Evolutionary conservation across 2,797 vertebrate genomes (phyloP), one percentile per base, ranked within the genome.

Genomic region (Echeneis naucrates): DNA sequence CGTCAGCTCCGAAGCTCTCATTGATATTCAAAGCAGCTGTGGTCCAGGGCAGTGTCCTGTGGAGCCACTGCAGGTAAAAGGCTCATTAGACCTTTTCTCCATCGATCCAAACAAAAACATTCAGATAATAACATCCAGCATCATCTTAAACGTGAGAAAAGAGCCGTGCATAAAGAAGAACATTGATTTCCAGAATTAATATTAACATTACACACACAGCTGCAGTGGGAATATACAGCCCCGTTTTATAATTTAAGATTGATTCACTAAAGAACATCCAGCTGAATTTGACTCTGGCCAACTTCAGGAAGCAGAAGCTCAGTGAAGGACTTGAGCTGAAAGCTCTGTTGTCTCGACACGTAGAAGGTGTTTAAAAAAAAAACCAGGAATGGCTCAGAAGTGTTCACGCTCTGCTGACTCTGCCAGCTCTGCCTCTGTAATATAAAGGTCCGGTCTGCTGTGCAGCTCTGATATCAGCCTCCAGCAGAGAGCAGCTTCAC

Each of bases 401-500:
- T 6, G 14, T 14, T 37, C 35, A 50, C 1, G 37, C 71, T 33
- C 30, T n/a, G n/a, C n/a, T 19, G 44, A n/a, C n/a, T n/a, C n/a
- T n/a, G 33, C 12, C 21, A 45, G 32, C 35, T 63, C 12, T 45
- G 42, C 35, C 14, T 64, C 50, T 23, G 11, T 26, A 60, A 44
- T 56, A 21, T 55, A 17, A 55, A 59, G 54, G 62, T 26, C 40
- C 30, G 4, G 12, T 17, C 33, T 42, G 60, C 60, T n/a, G 35
- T 38, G 50, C 8, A 4, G 42, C 66, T 60, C 40, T 61, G 50
- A 61, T 70, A 52, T 61, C 55, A 45, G 60, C 6, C 51, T 66
- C 44, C 26, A 13, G 27, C 71, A 51, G 50, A 9, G 2, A 48
- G 58, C 0, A 11, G 54, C 54, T 48, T 60, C 2, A 60, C 65